Evolutionary conservation across 2,113 vertebrate species (phyloP).

Genomic region (Thamnophis sirtalis): DNA sequence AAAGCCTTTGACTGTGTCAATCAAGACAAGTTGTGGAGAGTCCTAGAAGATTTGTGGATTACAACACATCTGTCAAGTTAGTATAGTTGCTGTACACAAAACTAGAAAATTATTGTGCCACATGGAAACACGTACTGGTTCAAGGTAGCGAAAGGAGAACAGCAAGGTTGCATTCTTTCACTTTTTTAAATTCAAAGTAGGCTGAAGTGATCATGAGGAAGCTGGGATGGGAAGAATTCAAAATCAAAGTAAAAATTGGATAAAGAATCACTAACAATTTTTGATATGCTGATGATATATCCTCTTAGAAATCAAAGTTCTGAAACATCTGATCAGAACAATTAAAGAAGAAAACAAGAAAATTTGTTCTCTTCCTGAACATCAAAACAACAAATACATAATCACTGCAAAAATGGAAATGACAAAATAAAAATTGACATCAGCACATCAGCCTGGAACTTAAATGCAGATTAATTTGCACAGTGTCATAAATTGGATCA

Average conservation of each 20-base stretch:
- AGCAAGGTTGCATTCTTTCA: background rate
- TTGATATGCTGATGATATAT: background rate
- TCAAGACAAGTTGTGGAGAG: background rate
- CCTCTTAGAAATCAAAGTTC: background rate
- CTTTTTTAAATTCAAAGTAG: background rate
- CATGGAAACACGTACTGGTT: background rate
- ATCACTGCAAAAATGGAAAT: background rate
- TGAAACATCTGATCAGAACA: background rate
- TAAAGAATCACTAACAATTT: background rate
- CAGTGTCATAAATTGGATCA: background rate
- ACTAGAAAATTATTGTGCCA: background rate
- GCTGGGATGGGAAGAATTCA: background rate
- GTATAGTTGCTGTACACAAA: background rate
- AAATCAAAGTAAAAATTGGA: background rate
- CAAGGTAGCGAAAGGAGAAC: background rate
- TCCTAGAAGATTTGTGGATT: background rate
- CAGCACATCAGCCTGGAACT: background rate
- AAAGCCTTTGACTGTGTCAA: background rate
- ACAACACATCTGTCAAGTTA: background rate
- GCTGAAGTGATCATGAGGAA: background rate
- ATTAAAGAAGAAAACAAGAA: background rate
- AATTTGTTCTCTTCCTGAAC: background rate
- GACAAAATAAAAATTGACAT: background rate
- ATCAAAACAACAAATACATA: background rate
- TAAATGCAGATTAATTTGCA: background rate